Evolutionary conservation across 2,797 vertebrate species (phyloP), one percentile per base, ranked within the genome.

Genomic region (Scolopax rusticola): DNA sequence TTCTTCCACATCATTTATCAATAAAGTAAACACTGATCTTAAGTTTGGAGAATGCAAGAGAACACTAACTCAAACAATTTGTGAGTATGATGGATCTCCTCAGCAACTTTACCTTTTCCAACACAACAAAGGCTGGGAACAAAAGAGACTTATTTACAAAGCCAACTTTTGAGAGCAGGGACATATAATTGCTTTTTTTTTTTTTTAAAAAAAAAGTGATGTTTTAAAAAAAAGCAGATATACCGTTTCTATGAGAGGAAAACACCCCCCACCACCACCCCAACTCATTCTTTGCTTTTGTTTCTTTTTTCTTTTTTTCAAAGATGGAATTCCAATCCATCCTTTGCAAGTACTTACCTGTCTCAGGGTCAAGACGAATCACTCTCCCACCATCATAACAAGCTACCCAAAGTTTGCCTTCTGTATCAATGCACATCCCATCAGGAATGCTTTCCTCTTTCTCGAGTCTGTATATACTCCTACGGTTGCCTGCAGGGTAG

Each of bases 341-440:
- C 27, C 14, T 80, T 54, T 87, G 48, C 36, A 80, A 87, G 24
- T 28, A 71, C 91, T 56, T 81, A 99, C 99, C 99, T 93, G 99
- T 99, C 33, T 97, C 97, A 15, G 99, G 99, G 95, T 99, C 99
- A 19, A 99, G 98, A 75, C 98, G 98, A 83, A 99, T 97, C 75
- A 99, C 99, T 93, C 98, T 97, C 85, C 99, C 99, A 96, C 98
- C 99, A 25, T 98, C 97, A 33, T 98, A 99, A 96, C 99, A 99
- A 57, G 99, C 98, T 33, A 99, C 98, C 99, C 99, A 99, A 40
- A 99, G 98, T 85, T 98, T 98, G 54, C 99, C 99, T 38, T 99
- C 98, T 11, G 59, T 69, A 82, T 99, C 99, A 15, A 99, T 97
- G 21, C 99, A 99, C 99, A 99, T 99, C 54, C 99, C 99, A 53